phyloP scores from a whole-genome alignment of 1,140 invertebrate species.

The Sitophilus oryzae region DNA sequence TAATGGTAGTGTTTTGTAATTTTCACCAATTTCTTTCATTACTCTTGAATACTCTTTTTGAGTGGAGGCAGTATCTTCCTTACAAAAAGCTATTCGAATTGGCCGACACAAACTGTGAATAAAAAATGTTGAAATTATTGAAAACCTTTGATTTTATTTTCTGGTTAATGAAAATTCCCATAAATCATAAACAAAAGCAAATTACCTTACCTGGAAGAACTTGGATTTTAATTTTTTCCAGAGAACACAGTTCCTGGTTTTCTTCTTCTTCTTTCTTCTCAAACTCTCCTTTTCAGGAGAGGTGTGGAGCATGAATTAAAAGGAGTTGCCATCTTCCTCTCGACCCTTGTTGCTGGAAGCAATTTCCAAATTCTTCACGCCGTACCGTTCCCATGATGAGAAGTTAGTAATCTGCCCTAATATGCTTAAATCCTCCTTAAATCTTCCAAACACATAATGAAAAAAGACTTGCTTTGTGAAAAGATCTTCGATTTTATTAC shows the following conservation, averaged over 20 bases:
- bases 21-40: slow-evolving; percentile 7
- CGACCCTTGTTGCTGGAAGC: too few species aligned
- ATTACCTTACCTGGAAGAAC: slow-evolving; percentile 1
- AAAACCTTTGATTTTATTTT: slow-evolving; percentile 4
- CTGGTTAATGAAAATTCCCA: slow-evolving; percentile 2
- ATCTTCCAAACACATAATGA: too few species aligned
- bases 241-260: not conserved
- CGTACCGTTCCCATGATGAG: too few species aligned
- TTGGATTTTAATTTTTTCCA: slow-evolving; percentile 5
- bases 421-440: too few species aligned
- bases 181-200: slow-evolving; percentile 4
- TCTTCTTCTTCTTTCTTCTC: too few species aligned
- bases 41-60: slow-evolving; percentile 5
- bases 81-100: not conserved
- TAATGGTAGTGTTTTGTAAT: slow-evolving; percentile 4
- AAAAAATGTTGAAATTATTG: slow-evolving; percentile 4
- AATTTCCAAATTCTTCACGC: too few species aligned
- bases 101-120: slow-evolving; percentile 2
- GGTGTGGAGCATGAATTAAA: too few species aligned
- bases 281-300: too few species aligned
- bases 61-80: slow-evolving; percentile 2
- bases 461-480: too few species aligned
- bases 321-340: too few species aligned
- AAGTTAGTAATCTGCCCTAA: too few species aligned
- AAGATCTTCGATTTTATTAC: too few species aligned